Base-by-base conservation (phyloP, 2,113 vertebrate genomes). In the Hippoglossus stenolepis region DNA sequence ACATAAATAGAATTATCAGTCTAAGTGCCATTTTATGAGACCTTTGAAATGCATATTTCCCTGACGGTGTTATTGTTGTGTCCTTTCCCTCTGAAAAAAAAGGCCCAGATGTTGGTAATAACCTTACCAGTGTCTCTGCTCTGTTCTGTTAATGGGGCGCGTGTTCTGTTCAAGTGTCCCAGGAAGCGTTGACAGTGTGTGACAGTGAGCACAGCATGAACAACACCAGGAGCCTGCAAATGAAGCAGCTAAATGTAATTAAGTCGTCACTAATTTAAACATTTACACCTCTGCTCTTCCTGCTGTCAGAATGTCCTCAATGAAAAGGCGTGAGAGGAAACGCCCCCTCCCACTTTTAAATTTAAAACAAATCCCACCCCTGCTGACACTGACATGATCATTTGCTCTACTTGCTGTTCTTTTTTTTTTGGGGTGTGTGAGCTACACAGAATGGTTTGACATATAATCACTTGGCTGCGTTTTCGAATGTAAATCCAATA, bases 1-100 rank as follows among this genome's bases (percentile, higher is more conserved):
- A 5, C 51, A 63, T 49, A 49, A 59, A 70, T 21, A 66, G 31
- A 47, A 5, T 40, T 38, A 70, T 20, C 28, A 63, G 35, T 61
- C 35, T 54, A 24, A 63, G 45, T 38, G 67, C 38, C 35, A 38
- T 56, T 82, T 31, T 38, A 21, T 56, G 31, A 45, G 59, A 64
- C 59, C 59, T 35, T 38, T 15, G 11, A 5, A 31, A 40, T 38
- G 9, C 17, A 38, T 1, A 2, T 38, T 35, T 4, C 5, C 5
- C 51, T 57, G n/a, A 61, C 35, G 43, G 43, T 51, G 63, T 62
- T 47, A 13, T 49, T 38, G 8, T 49, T 62, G 23, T 35, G 31
- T 31, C 45, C 45, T 21, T 70, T 35, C 60, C 61, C 26, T 47
- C 7, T 14, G 38, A 43, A 43, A 21, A 63, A n/a, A 56, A 15